Conservation (phyloP, 2,888 invertebrate genomes). For the Prosapia bicincta region DNA sequence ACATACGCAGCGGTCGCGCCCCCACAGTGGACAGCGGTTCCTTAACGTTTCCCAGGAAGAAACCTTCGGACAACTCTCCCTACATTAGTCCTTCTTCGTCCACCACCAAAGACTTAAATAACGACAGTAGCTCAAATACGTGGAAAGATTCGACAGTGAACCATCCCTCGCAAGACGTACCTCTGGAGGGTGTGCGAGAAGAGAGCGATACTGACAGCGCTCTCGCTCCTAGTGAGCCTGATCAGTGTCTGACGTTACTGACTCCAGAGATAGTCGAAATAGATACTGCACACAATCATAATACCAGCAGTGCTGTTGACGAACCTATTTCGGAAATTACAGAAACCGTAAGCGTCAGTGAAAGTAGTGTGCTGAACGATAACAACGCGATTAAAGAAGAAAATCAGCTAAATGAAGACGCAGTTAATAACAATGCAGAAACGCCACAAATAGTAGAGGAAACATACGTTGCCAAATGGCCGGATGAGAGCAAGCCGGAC, state of each 20-base stretch:
- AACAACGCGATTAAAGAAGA: neutral
- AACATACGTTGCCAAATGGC: conserved; percentile 29
- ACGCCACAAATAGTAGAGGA: conserved; percentile 12
- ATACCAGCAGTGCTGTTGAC: neutral
- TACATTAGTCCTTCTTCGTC: conserved; percentile 22
- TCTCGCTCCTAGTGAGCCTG: conserved; percentile 23
- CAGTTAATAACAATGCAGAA: conserved; percentile 4
- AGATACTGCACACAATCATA: neutral
- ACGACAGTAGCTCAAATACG: conserved; percentile 15
- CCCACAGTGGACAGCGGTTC: conserved; percentile 21
- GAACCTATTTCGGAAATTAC: neutral
- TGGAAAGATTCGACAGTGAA: conserved; percentile 57
- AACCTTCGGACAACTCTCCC: conserved; percentile 23
- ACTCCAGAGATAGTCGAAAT: neutral
- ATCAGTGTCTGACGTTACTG: neutral
- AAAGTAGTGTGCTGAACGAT: neutral
- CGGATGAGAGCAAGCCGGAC: conserved; percentile 10
- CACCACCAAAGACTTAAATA: conserved; percentile 28
- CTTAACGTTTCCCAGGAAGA: conserved; percentile 39
- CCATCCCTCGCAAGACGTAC: conserved; percentile 44
- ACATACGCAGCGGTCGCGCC: conserved; percentile 45
- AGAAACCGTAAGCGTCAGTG: neutral
- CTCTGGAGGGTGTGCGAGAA: conserved; percentile 40
- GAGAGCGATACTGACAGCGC: conserved; percentile 37
- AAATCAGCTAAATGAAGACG: neutral